phyloP scores from a whole-genome alignment of 2,888 invertebrate species.

The Noctua fimbriata region DNA sequence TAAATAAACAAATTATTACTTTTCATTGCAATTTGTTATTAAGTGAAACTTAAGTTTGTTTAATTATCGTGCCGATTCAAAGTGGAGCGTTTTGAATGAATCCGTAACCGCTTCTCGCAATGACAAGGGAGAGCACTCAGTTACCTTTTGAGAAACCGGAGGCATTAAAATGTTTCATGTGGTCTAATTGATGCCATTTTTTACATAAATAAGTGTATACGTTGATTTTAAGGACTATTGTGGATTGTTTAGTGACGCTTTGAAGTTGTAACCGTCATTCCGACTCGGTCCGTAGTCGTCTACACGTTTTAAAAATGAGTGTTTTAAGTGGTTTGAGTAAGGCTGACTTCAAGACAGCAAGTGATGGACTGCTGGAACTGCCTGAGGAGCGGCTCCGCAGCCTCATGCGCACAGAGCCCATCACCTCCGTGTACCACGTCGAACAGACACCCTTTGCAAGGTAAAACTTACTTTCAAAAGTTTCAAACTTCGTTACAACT shows the following conservation, averaged over 20 bases:
- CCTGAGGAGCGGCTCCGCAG: slow-evolving; percentile 92
- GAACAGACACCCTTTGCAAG: slow-evolving; percentile 96
- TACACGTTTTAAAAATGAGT: slow-evolving; percentile 89
- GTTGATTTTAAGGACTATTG: slow-evolving; percentile 88
- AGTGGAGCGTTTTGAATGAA: slow-evolving; percentile 86
- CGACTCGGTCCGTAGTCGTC: slow-evolving; percentile 86
- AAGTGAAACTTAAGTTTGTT: slow-evolving; percentile 89
- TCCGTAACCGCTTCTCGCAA: slow-evolving; percentile 89
- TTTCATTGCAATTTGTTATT: slow-evolving; percentile 85
- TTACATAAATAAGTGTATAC: slow-evolving; percentile 88
- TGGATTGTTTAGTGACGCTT: slow-evolving; percentile 88
- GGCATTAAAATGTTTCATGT: slow-evolving; percentile 90
- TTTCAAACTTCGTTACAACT: slow-evolving; percentile 38
- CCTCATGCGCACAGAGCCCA: slow-evolving; percentile 93
- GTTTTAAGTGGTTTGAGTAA: slow-evolving; percentile 89
- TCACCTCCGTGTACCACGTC: slow-evolving; percentile 94
- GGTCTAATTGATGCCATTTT: slow-evolving; percentile 86
- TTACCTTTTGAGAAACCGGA: slow-evolving; percentile 89
- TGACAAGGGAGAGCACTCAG: slow-evolving; percentile 89
- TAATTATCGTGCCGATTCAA: slow-evolving; percentile 83
- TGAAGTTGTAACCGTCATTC: slow-evolving; percentile 79
- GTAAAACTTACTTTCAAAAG: slow-evolving; percentile 84
- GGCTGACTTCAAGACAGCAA: slow-evolving; percentile 90
- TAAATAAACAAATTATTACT: slow-evolving; percentile 88
- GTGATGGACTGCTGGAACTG: slow-evolving; percentile 94